phyloP scores from a whole-genome alignment of 2,797 vertebrate genomes.

The Pangasius djambal region DNA sequence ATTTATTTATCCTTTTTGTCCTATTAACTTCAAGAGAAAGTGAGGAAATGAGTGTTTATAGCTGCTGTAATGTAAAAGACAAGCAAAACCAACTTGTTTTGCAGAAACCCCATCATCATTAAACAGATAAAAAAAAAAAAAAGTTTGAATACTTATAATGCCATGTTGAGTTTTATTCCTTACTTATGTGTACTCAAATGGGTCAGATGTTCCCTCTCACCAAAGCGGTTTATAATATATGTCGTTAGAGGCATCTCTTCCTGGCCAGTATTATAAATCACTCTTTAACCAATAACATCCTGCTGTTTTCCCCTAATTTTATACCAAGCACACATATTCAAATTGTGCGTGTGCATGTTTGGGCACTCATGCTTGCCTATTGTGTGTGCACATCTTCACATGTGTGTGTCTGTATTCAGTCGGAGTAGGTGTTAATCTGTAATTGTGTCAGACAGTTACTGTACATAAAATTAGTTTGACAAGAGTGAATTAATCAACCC shows the following conservation, averaged over 20 bases:
- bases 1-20: not conserved
- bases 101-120: not conserved
- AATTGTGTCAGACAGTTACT: conserved; percentile 16
- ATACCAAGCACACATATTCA: not conserved
- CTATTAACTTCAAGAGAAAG: not conserved
- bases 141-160: not conserved
- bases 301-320: not conserved
- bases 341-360: not conserved
- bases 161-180: not conserved
- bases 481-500: conserved; percentile 30
- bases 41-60: not conserved
- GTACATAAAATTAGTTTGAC: conserved; percentile 30
- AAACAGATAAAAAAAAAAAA: not conserved
- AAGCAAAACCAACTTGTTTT: not conserved
- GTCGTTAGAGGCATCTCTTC: not conserved
- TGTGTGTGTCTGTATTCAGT: not conserved
- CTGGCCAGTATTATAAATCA: conserved; percentile 12
- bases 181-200: not conserved
- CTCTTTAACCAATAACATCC: conserved; percentile 13
- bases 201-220: not conserved
- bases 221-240: not conserved
- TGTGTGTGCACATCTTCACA: not conserved
- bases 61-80: not conserved
- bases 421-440: conserved; percentile 14
- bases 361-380: not conserved